Percentiles rank a stretch among this genome's conserved stretches.
These are phyloP conservation scores for Sitta carolinensis DNA, from an alignment of 2,797 vertebrate species.

Conservation along the genomic window DNA sequence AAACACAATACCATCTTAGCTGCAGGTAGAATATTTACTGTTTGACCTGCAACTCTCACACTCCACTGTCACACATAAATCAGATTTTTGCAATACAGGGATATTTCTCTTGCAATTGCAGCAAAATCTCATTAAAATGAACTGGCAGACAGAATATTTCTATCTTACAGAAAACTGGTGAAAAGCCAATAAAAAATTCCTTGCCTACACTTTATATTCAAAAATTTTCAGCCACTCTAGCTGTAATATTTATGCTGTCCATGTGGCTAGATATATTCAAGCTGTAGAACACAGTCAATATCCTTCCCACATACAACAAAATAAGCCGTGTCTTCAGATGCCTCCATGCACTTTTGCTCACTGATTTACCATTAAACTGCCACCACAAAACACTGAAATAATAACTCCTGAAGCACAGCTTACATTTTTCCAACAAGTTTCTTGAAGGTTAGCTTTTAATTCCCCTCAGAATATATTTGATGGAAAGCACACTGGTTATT, in stretches of 20 bases:
- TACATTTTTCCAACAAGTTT: conserved; percentile 73
- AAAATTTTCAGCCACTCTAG: neutral
- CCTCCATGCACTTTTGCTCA: neutral
- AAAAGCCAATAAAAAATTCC: conserved; percentile 35
- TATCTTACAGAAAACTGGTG: conserved; percentile 22
- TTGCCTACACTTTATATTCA: conserved; percentile 14
- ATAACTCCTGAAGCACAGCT: conserved; percentile 71
- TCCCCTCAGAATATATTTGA: conserved; percentile 78
- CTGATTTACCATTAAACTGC: conserved; percentile 53
- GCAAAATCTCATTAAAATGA: conserved; percentile 63
- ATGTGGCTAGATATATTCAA: neutral
- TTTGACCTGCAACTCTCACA: conserved; percentile 35
- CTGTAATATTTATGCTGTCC: conserved; percentile 22
- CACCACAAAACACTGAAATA: conserved; percentile 52
- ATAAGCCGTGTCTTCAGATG: conserved; percentile 7
- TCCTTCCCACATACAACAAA: neutral
- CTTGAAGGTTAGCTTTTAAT: conserved; percentile 81
- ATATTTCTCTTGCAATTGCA: conserved; percentile 43
- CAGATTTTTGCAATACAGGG: conserved; percentile 15
- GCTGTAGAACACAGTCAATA: conserved; percentile 31
- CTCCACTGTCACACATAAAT: conserved; percentile 33
- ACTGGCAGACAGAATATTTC: conserved; percentile 35
- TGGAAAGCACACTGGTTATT: conserved; percentile 81
- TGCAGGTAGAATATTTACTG: conserved; percentile 18
- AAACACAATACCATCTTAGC: neutral